Evolutionary conservation across 2,797 vertebrate genomes (phyloP), one percentile per base, ranked within the genome.

Genomic region (Dermochelys coriacea): DNA sequence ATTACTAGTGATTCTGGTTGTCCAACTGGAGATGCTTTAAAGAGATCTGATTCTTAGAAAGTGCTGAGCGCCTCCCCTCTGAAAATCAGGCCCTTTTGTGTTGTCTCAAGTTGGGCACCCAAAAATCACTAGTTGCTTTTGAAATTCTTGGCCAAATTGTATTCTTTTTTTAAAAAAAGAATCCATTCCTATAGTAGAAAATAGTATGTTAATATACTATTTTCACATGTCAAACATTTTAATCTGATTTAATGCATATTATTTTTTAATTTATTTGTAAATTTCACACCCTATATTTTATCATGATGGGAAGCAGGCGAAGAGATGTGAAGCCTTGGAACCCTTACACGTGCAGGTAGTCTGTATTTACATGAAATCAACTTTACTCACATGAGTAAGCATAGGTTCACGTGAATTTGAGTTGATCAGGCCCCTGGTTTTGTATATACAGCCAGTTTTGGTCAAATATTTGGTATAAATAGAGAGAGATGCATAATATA

Each of bases 1-100:
- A n/a, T 27, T 12, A 31, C 2, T 29, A 0, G 0, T 0, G 0
- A 55, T 91, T 89, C 50, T 55, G 31, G 3, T 16, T 88, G 12
- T 54, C n/a, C 37, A 27, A 25, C 29, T 21, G 23, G 2, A 84
- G 49, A 37, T 12, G 5, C 12, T 41, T 34, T 14, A 16, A 47
- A 68, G 10, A 47, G 11, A n/a, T 88, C 96, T 94, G 54, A 8
- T 52, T 78, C 82, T 74, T 19, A 51, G 61, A 37, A 79, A 14
- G 27, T 59, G 29, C 2, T 0, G 12, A 74, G 11, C 45, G 3
- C 23, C 6, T 82, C n/a, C n/a, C 5, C 52, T 34, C 29, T 54
- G 50, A 12, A 90, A 68, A 80, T 71, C 21, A 23, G n/a, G 19
- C n/a, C 19, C 64, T 41, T 21, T 41, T 71, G 19, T 71, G 64